Conservation (phyloP, 2,797 vertebrate genomes). For the Anguilla marmorata region DNA sequence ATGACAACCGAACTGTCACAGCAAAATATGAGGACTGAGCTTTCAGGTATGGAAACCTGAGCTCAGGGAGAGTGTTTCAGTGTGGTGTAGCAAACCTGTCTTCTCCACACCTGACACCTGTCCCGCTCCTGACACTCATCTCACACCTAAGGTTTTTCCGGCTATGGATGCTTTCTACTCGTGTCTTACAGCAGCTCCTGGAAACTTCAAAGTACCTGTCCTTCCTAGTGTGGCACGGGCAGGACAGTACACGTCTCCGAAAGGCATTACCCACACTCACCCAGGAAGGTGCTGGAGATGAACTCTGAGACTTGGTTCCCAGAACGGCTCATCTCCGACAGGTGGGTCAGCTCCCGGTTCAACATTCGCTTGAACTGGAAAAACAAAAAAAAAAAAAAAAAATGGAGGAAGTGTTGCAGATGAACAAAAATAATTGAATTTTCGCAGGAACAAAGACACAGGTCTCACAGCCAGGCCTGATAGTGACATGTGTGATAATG, state of each 20-base stretch:
- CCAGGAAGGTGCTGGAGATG: conserved; percentile 97
- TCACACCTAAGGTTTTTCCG: no score
- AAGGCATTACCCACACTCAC: conserved; percentile 69
- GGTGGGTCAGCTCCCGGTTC: conserved; percentile 93
- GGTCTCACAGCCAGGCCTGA: neutral
- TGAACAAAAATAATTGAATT: neutral
- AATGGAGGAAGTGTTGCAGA: neutral
- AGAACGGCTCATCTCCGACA: conserved; percentile 98
- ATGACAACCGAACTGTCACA: neutral
- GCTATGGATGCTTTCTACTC: no score
- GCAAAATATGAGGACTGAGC: neutral
- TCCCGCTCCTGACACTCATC: no score
- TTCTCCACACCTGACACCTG: neutral
- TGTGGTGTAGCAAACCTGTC: neutral
- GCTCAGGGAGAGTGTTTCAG: neutral
- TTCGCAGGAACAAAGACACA: neutral
- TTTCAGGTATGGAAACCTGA: neutral
- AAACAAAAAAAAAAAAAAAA: conserved; percentile 22
- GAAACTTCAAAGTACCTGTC: no score
- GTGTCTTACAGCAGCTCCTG: no score
- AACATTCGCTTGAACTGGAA: conserved; percentile 98
- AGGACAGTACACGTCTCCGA: neutral
- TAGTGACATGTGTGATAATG: neutral
- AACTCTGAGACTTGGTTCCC: conserved; percentile 99
- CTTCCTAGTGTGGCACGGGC: neutral